Evolutionary conservation across 2,797 vertebrate species (phyloP).

Genomic region (Etheostoma nigrum): DNA sequence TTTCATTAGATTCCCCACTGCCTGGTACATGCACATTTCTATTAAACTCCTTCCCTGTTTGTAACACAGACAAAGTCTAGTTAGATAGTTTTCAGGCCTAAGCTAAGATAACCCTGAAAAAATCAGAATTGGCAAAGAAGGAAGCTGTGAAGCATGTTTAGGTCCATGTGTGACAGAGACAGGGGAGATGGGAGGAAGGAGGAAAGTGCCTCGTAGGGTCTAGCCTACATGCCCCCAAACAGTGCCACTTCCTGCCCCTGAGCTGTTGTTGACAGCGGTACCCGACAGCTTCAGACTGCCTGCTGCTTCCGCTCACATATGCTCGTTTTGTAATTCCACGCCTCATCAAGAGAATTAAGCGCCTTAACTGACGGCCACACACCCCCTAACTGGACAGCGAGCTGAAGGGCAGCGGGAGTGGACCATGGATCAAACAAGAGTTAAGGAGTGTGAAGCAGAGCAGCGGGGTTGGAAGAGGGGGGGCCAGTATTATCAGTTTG

Average conservation of each 20-base stretch:
- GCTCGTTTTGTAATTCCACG: slow-evolving; percentile 64
- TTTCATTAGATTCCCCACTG: too few relatives aligned
- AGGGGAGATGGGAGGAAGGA: slow-evolving; percentile 22
- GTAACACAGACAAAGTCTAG: background rate
- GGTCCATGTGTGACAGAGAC: slow-evolving; percentile 13
- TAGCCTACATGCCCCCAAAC: slow-evolving; percentile 72
- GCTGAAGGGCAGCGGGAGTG: background rate
- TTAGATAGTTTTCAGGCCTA: background rate
- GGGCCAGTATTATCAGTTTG: background rate
- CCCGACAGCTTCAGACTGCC: slow-evolving; percentile 65
- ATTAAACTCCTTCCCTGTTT: too few relatives aligned
- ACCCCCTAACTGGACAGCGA: slow-evolving; percentile 9
- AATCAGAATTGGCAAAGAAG: background rate
- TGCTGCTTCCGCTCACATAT: slow-evolving; percentile 70
- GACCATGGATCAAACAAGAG: slow-evolving; percentile 6
- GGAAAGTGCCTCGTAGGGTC: slow-evolving; percentile 47
- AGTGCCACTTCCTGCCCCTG: slow-evolving; percentile 82
- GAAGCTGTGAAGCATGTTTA: background rate
- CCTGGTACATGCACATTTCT: too few relatives aligned
- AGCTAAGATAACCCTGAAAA: background rate
- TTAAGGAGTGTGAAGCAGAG: slow-evolving; percentile 1
- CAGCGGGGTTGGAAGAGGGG: background rate
- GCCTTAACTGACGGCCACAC: slow-evolving; percentile 43
- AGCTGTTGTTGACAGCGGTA: slow-evolving; percentile 81
- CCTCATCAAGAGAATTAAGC: slow-evolving; percentile 74